Conservation (phyloP, 92 coral and sea anemone species). For the Epizoanthus rinbou region DNA sequence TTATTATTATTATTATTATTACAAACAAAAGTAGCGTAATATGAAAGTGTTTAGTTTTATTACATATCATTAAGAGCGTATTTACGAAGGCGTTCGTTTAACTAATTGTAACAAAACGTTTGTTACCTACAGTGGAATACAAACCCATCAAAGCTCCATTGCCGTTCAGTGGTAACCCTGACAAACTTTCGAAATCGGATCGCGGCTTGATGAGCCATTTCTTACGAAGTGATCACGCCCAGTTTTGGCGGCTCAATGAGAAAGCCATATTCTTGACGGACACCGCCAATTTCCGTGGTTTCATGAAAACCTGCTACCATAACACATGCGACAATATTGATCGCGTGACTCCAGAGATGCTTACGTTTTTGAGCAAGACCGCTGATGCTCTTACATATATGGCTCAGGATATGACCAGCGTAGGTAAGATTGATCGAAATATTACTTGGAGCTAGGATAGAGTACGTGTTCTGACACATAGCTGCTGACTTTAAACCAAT, state of each 20-base stretch:
- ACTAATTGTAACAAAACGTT: neutral
- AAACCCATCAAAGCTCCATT: neutral
- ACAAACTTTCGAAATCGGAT: neutral
- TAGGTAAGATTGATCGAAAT: neutral
- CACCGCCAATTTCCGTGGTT: constrained; percentile 74
- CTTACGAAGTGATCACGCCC: constrained; percentile 64
- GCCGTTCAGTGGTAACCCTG: constrained; percentile 43
- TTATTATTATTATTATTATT: too few species aligned
- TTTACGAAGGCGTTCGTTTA: neutral
- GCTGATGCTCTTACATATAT: constrained; percentile 48
- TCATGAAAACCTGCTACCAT: constrained; percentile 72
- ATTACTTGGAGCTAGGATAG: neutral
- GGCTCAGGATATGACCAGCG: constrained; percentile 39
- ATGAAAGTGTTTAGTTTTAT: neutral
- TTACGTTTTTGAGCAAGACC: constrained; percentile 60
- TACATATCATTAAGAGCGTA: neutral
- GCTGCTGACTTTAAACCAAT: too few species aligned
- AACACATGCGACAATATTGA: constrained; percentile 56
- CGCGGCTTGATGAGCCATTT: neutral
- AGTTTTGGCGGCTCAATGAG: constrained; percentile 47
- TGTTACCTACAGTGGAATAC: constrained; percentile 24
- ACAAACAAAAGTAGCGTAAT: neutral
- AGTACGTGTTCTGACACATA: neutral
- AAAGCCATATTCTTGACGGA: constrained; percentile 69
- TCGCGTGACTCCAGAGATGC: constrained; percentile 62